Percentiles rank a stretch among this genome's conserved stretches.
Evolutionary conservation across 23 tunicate genomes (phyloP).

Genomic region (Halocynthia roretzi): DNA sequence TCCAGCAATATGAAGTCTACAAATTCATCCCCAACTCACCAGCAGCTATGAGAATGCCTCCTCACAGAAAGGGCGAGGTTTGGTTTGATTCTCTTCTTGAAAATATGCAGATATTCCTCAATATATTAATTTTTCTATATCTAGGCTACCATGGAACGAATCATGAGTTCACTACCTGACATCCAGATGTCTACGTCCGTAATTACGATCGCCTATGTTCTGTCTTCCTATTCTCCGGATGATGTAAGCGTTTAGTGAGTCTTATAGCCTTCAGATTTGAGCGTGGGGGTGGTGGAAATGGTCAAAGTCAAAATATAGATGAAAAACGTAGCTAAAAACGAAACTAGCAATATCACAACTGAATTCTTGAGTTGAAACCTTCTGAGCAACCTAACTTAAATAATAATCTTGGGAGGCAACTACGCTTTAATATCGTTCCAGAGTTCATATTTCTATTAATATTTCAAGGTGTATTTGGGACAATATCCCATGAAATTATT

Average conservation of each 20-base stretch:
- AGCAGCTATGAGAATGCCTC: constrained; percentile 37
- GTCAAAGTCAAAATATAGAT: too few species aligned
- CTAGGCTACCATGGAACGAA: constrained; percentile 8
- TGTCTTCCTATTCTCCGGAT: neutral
- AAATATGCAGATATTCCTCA: neutral
- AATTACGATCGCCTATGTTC: constrained; percentile 17
- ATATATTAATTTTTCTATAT: neutral
- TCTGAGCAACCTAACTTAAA: too few species aligned
- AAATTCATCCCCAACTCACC: constrained; percentile 46
- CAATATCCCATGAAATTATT: constrained; percentile 18
- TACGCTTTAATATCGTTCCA: neutral
- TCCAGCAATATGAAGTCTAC: constrained; percentile 31
- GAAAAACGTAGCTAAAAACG: too few species aligned
- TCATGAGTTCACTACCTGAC: constrained; percentile 8
- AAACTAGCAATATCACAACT: too few species aligned
- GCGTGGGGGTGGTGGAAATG: too few species aligned
- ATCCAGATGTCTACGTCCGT: neutral
- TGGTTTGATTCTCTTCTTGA: neutral
- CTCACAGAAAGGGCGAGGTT: constrained; percentile 49
- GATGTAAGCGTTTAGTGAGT: neutral
- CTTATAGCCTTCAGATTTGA: neutral
- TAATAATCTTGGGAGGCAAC: neutral
- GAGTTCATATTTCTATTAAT: neutral
- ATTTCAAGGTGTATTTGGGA: constrained; percentile 21
- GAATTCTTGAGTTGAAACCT: too few species aligned